phyloP scores from a whole-genome alignment of 2,888 invertebrate species.

The Polietes domitor region DNA sequence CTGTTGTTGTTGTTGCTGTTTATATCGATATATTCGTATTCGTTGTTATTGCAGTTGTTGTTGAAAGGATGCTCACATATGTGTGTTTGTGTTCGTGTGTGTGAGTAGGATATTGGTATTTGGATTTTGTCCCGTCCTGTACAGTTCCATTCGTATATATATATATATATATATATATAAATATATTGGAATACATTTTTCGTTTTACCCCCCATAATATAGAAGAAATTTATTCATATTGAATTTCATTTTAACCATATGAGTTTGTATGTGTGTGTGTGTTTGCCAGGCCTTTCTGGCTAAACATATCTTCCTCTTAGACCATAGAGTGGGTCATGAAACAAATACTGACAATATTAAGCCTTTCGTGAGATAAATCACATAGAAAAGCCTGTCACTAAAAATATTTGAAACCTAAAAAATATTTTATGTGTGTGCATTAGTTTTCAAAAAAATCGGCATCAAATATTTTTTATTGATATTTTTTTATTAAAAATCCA shows the following conservation, averaged over 20 bases:
- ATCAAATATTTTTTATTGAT: too few relatives aligned
- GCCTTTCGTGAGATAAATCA: too few relatives aligned
- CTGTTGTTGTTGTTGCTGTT: slow-evolving; percentile 5
- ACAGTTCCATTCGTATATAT: neutral
- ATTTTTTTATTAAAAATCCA: too few relatives aligned
- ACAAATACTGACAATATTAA: too few relatives aligned
- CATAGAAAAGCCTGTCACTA: too few relatives aligned
- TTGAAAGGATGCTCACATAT: neutral
- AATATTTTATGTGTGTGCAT: too few relatives aligned
- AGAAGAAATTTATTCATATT: slow-evolving; percentile 23
- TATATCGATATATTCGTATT: slow-evolving; percentile 13
- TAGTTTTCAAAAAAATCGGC: too few relatives aligned
- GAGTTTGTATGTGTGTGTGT: neutral
- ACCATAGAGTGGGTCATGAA: too few relatives aligned
- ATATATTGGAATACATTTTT: neutral
- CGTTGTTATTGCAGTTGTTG: neutral
- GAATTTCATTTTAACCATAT: slow-evolving; percentile 6
- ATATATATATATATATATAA: too few relatives aligned
- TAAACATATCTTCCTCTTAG: neutral
- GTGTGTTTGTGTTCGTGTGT: neutral
- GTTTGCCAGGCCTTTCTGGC: neutral
- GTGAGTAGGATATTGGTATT: neutral
- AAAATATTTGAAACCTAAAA: too few relatives aligned
- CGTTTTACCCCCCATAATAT: slow-evolving; percentile 13
- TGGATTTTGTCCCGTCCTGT: neutral